phyloP scores from a whole-genome alignment of 2,888 invertebrate species.

The Leptarthrus brevirostris region DNA sequence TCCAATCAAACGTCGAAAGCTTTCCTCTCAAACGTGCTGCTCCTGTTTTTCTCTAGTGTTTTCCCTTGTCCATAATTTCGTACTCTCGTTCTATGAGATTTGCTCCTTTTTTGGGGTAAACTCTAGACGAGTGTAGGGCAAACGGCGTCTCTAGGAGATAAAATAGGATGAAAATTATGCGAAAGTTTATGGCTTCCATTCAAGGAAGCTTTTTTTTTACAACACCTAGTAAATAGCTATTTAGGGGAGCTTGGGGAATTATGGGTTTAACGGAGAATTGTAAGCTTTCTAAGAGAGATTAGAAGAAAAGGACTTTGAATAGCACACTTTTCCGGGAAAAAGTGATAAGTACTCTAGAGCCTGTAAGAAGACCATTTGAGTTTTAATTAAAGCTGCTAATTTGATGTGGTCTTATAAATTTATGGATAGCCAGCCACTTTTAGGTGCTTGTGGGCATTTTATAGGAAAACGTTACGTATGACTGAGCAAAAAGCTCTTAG shows the following conservation, averaged over 20 bases:
- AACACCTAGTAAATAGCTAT: not conserved
- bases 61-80: not conserved
- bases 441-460: too few relatives aligned
- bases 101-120: not conserved
- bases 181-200: conserved; percentile 32
- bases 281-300: conserved; percentile 1
- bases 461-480: too few relatives aligned
- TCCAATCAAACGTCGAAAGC: conserved; percentile 12
- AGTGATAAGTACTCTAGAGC: too few relatives aligned
- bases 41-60: conserved; percentile 7
- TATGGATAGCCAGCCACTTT: too few relatives aligned
- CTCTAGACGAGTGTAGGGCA: too few relatives aligned
- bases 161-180: not conserved
- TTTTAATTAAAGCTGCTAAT: too few relatives aligned
- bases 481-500: too few relatives aligned
- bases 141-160: too few relatives aligned
- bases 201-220: conserved; percentile 1
- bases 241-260: not conserved
- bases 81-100: not conserved
- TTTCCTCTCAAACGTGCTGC: conserved; percentile 15
- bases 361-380: too few relatives aligned
- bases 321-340: too few relatives aligned
- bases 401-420: too few relatives aligned
- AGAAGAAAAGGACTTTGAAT: not conserved
- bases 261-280: not conserved